Evolutionary conservation across 2,113 vertebrate species (phyloP).

Genomic region (Phalacrocorax brasilianus): DNA sequence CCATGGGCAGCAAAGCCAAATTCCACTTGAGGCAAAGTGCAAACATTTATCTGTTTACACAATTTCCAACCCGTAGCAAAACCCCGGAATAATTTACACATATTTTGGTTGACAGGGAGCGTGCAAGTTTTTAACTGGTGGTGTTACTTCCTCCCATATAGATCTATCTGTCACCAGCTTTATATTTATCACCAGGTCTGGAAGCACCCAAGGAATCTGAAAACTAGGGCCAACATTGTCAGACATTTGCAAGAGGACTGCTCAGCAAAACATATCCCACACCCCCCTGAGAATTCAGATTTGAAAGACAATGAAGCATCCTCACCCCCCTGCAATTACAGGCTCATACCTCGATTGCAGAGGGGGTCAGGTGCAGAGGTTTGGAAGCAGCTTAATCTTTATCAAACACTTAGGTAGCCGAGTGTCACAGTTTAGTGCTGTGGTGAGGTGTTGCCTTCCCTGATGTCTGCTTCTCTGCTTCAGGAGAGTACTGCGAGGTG

Average conservation of each 20-base stretch:
- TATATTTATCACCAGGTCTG: neutral
- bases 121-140: neutral
- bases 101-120: neutral
- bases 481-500: constrained; percentile 81
- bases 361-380: neutral
- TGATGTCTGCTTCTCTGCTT: neutral
- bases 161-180: neutral
- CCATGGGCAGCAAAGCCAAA: neutral
- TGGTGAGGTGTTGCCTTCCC: neutral
- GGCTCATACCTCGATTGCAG: fast-evolving
- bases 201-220: neutral
- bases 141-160: neutral
- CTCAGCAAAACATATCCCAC: neutral
- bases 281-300: neutral
- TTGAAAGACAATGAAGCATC: neutral
- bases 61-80: neutral
- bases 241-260: neutral
- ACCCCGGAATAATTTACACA: neutral
- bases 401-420: neutral
- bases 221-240: neutral
- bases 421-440: neutral
- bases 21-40: neutral
- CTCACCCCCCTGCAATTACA: neutral
- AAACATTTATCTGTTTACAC: neutral
- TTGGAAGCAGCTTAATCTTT: neutral